Conservation (phyloP, 92 coral and sea anemone genomes). For the Paramuricea clavata region DNA sequence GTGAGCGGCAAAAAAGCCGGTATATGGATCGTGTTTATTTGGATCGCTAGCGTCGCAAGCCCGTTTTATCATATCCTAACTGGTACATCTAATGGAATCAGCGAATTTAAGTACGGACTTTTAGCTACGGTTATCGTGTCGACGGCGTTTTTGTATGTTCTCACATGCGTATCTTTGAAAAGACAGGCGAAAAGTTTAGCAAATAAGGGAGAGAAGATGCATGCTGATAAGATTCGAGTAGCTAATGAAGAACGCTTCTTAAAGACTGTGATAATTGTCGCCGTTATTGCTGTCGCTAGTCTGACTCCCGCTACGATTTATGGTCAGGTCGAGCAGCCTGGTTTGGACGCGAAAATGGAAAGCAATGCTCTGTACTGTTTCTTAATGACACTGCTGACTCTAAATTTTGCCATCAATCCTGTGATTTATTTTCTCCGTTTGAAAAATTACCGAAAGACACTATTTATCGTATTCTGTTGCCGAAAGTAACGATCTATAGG, state of each 20-base stretch:
- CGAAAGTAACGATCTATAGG: too few relatives aligned
- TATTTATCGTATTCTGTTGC: not conserved
- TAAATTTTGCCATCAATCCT: conserved; percentile 5
- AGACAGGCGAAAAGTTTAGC: not conserved
- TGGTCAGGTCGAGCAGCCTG: not conserved
- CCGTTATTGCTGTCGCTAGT: not conserved
- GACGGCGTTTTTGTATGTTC: not conserved
- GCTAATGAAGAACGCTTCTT: not conserved
- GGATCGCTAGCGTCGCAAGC: not conserved
- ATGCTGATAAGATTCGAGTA: not conserved
- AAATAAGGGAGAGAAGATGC: not conserved
- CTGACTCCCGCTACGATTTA: not conserved
- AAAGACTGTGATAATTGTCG: not conserved
- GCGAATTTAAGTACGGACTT: not conserved
- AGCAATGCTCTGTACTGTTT: not conserved
- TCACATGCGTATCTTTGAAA: not conserved
- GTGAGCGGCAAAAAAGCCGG: not conserved
- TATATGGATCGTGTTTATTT: not conserved
- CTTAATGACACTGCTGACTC: not conserved
- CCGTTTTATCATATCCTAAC: not conserved
- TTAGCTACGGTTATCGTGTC: not conserved
- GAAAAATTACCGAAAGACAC: conserved; percentile 3
- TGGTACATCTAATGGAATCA: not conserved
- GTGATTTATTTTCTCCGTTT: not conserved
- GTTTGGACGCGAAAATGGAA: not conserved